Evolutionary conservation across 35 echinoderm and acorn worm genomes (phyloP).

Genomic region (Heliocidaris erythrogramma): DNA sequence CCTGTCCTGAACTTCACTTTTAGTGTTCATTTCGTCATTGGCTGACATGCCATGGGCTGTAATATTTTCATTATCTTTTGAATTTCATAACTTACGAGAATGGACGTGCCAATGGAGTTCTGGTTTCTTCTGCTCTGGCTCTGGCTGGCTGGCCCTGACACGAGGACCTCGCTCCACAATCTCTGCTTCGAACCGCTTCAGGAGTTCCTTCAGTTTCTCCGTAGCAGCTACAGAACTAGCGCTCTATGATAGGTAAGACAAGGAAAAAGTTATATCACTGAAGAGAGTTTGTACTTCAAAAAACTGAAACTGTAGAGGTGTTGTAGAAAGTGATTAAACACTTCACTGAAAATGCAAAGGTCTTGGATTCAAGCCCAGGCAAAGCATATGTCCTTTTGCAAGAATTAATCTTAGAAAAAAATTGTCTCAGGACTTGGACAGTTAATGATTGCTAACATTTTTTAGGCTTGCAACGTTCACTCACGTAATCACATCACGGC

Average conservation of each 20-base stretch:
- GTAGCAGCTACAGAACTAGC: constrained; percentile 83
- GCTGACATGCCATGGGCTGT: too few species aligned
- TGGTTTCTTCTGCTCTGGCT: constrained; percentile 53
- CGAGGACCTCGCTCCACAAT: constrained; percentile 66
- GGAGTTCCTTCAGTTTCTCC: constrained; percentile 65
- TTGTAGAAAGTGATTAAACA: neutral
- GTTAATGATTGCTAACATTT: too few species aligned
- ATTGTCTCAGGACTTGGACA: too few species aligned
- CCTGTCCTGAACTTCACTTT: too few species aligned
- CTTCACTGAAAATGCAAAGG: neutral
- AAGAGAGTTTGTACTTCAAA: neutral
- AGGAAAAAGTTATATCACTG: neutral
- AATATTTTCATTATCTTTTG: too few species aligned
- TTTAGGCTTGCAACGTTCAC: too few species aligned
- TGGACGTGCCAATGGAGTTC: constrained; percentile 67
- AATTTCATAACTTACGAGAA: neutral
- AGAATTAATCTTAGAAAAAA: too few species aligned
- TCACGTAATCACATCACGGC: too few species aligned
- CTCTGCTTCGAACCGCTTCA: constrained; percentile 73
- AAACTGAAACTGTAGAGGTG: neutral
- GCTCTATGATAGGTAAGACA: constrained; percentile 44
- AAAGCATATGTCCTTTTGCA: too few species aligned
- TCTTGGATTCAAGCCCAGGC: too few species aligned
- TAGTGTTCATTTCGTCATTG: too few species aligned
- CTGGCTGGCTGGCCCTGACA: constrained; percentile 52